Percentiles rank a stretch among this genome's conserved stretches.
These are phyloP conservation scores for Onchidella celtica DNA, from an alignment of 2,888 invertebrate species.

Conservation along the genomic window DNA sequence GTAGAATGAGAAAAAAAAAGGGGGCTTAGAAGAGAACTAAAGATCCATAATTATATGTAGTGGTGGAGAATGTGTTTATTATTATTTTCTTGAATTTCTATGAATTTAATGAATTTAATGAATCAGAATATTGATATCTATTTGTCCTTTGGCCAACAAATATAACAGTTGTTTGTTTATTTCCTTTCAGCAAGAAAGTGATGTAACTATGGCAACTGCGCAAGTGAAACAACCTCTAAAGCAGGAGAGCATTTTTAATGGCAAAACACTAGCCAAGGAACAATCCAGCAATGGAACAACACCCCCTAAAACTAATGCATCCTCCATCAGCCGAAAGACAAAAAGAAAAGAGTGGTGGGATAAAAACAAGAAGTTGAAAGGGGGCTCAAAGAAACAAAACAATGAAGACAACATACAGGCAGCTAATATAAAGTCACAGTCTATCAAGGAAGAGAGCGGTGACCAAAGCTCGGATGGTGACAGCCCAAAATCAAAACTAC, in stretches of 20 bases:
- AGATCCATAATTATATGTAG: no score
- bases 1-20: no score
- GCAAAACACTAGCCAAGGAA: background rate
- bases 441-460: background rate
- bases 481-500: constrained; percentile 14
- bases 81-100: no score
- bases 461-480: background rate
- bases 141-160: no score
- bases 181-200: no score
- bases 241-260: background rate
- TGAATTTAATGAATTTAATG: no score
- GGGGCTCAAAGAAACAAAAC: background rate
- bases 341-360: constrained; percentile 51
- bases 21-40: no score
- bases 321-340: constrained; percentile 24
- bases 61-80: no score
- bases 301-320: background rate
- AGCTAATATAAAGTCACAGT: background rate
- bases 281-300: constrained; percentile 9
- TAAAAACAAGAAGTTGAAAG: constrained; percentile 9
- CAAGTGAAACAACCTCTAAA: background rate
- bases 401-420: background rate
- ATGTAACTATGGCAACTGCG: no score
- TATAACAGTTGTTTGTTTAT: no score
- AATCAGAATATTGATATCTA: no score